Percentiles rank a stretch among this genome's conserved stretches.
These are phyloP conservation scores for Drosophila paramelanica DNA, from an alignment of 2,888 invertebrate genomes.

Conservation along the genomic window DNA sequence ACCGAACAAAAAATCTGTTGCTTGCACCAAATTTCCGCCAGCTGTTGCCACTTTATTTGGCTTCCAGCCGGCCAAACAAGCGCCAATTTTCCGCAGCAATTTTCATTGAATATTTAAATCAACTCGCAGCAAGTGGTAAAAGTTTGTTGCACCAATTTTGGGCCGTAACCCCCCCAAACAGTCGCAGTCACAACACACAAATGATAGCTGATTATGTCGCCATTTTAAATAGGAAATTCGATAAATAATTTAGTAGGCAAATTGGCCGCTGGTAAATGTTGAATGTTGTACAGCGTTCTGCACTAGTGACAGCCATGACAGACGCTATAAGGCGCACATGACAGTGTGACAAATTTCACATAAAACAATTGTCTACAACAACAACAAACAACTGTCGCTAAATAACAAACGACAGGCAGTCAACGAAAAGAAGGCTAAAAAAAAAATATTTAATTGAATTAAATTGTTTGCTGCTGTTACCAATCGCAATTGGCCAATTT, in stretches of 20 bases:
- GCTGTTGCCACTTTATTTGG: constrained; percentile 27
- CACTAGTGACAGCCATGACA: constrained; percentile 45
- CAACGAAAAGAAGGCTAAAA: constrained; percentile 53
- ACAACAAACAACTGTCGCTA: constrained; percentile 73
- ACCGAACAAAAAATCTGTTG: rapidly evolving
- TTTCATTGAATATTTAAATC: constrained; percentile 19
- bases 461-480: constrained; percentile 81
- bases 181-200: constrained; percentile 7
- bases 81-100: constrained; percentile 30
- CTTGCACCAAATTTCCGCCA: constrained; percentile 17
- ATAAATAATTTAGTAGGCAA: constrained; percentile 66
- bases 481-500: constrained; percentile 83
- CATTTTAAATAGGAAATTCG: constrained; percentile 68
- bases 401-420: constrained; percentile 77
- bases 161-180: neutral
- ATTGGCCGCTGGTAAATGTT: constrained; percentile 43
- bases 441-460: constrained; percentile 80
- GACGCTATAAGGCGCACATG: constrained; percentile 66
- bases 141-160: constrained; percentile 2
- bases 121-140: constrained; percentile 10
- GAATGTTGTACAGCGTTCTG: constrained; percentile 16
- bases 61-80: constrained; percentile 23
- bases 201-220: constrained; percentile 65
- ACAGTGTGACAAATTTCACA: constrained; percentile 80
- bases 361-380: constrained; percentile 68